Evolutionary conservation across 1,140 invertebrate genomes (phyloP).

Genomic region (Panagrolaimus sp.): DNA sequence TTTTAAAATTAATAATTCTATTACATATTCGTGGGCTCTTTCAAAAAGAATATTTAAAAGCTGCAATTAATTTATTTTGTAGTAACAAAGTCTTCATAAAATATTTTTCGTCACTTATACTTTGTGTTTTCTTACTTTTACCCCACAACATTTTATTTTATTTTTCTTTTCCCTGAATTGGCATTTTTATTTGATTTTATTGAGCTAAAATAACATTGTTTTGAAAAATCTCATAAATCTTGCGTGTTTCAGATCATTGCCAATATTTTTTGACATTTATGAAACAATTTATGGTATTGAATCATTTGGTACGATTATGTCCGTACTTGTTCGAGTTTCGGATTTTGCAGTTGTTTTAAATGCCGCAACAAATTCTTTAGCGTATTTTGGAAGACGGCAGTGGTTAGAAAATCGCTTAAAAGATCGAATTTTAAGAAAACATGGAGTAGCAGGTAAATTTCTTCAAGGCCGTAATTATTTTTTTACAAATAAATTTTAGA

Average conservation of each 20-base stretch:
- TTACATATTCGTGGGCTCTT: neutral
- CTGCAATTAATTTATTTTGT: neutral
- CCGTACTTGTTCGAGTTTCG: slow-evolving; percentile 41
- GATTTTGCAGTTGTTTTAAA: slow-evolving; percentile 47
- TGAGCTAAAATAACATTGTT: too few relatives aligned
- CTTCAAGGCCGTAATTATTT: neutral
- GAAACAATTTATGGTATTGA: slow-evolving; percentile 45
- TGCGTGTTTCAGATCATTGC: slow-evolving; percentile 31
- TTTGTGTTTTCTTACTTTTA: too few relatives aligned
- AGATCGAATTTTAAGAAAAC: slow-evolving; percentile 1
- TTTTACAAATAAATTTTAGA: neutral
- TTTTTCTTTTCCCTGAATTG: too few relatives aligned
- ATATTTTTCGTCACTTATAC: too few relatives aligned
- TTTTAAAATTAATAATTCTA: neutral
- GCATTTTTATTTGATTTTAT: too few relatives aligned
- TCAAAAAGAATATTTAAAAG: neutral
- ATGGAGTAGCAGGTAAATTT: neutral
- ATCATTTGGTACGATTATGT: slow-evolving; percentile 42
- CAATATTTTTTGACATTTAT: slow-evolving; percentile 48
- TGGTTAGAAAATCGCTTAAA: slow-evolving; percentile 22
- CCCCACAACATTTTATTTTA: too few relatives aligned
- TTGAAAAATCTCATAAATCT: too few relatives aligned
- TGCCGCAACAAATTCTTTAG: slow-evolving; percentile 46
- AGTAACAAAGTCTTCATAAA: too few relatives aligned
- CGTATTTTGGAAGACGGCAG: slow-evolving; percentile 40